Evolutionary conservation across 2,888 invertebrate species (phyloP), one percentile per base, ranked within the genome.

Genomic region (Troides aeacus): DNA sequence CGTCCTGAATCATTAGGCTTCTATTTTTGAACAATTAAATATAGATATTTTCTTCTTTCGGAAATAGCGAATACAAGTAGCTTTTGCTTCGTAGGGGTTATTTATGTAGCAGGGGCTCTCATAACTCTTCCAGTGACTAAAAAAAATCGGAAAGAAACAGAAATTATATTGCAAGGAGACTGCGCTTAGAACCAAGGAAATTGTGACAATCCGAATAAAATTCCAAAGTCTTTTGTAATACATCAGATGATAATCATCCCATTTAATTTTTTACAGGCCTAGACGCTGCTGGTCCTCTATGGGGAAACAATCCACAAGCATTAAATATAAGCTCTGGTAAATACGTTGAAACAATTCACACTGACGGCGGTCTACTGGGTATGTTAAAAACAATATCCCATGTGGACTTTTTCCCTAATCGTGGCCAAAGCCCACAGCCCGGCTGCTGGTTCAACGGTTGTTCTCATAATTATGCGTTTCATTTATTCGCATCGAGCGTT

Each of bases 261-360:
- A 6, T 5, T 18, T 46, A 15, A 15, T n/a, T 5, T n/a, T 24
- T 61, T 42, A 58, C 70, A 71, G 70, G 57, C 1, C 61, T 69
- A 4, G 70, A 89, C 70, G 89, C 89, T 0, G 88, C 89, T 23
- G 85, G 86, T 39, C 88, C 88, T 18, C 67, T 65, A 3, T 89
- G 86, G 85, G 67, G 70, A 0, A 73, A 72, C 24, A 84, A 83
- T 68, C 24, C 64, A 2, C 78, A 84, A 53, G 80, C 81, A 17
- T 73, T 89, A 5, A 81, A 78, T 53, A 23, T 24, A 1, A 77
- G 78, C 50, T 75, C 77, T 59, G 88, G 80, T 5, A 73, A 74
- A 17, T 86, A 87, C 68, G 88, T 88, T 0, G 89, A 89, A 75
- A 75, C 79, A 36, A 87, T 89, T 64, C 88, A 89, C 74, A 89